phyloP scores from a whole-genome alignment of 2,113 vertebrate species.

The Phalacrocorax carbo region DNA sequence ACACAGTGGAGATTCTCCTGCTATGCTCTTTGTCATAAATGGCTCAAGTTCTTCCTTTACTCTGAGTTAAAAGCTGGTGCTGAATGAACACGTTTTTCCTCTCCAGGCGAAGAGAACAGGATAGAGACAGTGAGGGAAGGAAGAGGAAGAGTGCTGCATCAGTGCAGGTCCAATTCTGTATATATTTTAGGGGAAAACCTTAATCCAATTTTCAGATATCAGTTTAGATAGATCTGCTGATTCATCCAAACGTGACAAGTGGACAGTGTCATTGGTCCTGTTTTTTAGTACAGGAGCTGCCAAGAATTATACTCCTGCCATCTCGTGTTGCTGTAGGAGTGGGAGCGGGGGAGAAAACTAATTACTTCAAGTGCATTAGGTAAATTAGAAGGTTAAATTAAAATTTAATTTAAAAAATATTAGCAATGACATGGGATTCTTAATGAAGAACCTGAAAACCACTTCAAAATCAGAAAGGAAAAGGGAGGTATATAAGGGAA shows the following conservation, averaged over 20 bases:
- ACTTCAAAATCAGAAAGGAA: background rate
- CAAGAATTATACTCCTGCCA: constrained; percentile 33
- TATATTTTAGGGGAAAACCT: background rate
- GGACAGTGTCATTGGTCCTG: background rate
- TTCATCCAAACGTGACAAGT: background rate
- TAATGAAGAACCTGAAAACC: background rate
- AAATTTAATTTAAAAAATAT: constrained; percentile 47
- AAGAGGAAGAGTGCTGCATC: background rate
- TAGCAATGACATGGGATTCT: background rate
- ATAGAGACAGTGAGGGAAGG: background rate
- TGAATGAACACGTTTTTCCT: background rate
- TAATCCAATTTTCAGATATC: background rate
- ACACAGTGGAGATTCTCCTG: background rate
- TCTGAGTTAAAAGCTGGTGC: background rate
- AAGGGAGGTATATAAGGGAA: background rate
- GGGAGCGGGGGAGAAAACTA: background rate
- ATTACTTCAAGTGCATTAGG: background rate
- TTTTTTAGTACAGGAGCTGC: background rate
- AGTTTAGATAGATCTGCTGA: background rate
- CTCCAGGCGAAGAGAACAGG: background rate
- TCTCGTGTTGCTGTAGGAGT: background rate
- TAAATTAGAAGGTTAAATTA: constrained; percentile 45
- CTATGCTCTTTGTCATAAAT: background rate
- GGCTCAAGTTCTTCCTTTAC: background rate
- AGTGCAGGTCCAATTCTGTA: background rate